Evolutionary conservation across 1,140 invertebrate species (phyloP).

Genomic region (Nylanderia fulva): DNA sequence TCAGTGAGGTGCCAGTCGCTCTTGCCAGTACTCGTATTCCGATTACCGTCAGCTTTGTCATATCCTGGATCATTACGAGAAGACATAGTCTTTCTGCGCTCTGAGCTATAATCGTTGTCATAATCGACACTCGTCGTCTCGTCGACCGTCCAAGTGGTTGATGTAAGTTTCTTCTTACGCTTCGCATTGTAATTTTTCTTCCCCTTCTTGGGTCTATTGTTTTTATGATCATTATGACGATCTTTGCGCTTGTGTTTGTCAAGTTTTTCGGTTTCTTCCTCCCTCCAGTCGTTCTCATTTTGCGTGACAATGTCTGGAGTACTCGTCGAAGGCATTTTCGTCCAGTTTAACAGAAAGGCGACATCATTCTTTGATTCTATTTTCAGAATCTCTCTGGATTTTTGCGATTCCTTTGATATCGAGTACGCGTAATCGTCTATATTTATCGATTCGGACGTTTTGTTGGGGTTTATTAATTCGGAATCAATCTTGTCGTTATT

Average conservation of each 20-base stretch:
- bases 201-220: background rate
- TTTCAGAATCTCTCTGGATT: slow-evolving; percentile 30
- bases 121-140: background rate
- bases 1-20: slow-evolving; percentile 9
- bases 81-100: background rate
- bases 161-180: background rate
- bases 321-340: background rate
- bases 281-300: background rate
- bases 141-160: background rate
- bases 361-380: slow-evolving; percentile 8
- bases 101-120: slow-evolving; percentile 19
- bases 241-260: background rate
- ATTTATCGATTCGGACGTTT: background rate
- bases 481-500: slow-evolving; percentile 67
- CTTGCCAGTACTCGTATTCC: background rate
- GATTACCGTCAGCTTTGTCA: slow-evolving; percentile 14
- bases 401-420: background rate
- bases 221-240: slow-evolving; percentile 17
- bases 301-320: slow-evolving; percentile 18
- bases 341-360: background rate
- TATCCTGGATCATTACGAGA: slow-evolving; percentile 17
- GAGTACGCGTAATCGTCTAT: background rate
- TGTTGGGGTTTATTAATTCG: slow-evolving; percentile 53
- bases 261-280: background rate
- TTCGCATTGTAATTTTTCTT: background rate